Evolutionary conservation across 2,113 vertebrate genomes (phyloP).

Genomic region (Albula goreensis): DNA sequence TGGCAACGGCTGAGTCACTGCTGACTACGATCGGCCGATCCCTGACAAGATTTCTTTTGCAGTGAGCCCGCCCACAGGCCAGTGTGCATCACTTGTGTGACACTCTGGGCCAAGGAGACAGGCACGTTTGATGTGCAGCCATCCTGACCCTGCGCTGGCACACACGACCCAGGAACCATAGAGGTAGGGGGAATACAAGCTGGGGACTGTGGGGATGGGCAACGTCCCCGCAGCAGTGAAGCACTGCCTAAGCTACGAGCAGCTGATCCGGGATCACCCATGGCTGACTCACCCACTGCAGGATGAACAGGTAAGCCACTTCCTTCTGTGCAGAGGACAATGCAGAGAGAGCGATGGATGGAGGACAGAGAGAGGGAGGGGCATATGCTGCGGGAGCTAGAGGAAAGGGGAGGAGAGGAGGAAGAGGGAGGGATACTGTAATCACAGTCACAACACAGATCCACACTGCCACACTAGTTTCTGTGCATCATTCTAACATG

Average conservation of each 20-base stretch:
- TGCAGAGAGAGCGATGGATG: slow-evolving; percentile 35
- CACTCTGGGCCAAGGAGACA: slow-evolving; percentile 21
- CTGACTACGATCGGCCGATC: slow-evolving; percentile 31
- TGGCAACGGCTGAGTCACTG: slow-evolving; percentile 71
- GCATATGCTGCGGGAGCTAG: slow-evolving; percentile 1
- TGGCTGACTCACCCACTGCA: slow-evolving; percentile 72
- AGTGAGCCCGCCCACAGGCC: slow-evolving; percentile 18
- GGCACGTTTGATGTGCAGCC: neutral
- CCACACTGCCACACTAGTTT: neutral
- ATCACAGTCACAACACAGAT: neutral
- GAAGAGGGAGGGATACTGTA: neutral
- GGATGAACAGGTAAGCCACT: slow-evolving; percentile 68
- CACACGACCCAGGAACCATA: slow-evolving; percentile 28
- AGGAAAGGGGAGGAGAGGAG: slow-evolving; percentile 25
- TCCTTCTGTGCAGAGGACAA: slow-evolving; percentile 30
- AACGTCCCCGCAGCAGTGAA: slow-evolving; percentile 82
- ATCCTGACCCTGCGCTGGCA: neutral
- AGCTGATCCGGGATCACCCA: slow-evolving; percentile 79
- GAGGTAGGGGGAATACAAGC: slow-evolving; percentile 23
- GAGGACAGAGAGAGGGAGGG: neutral
- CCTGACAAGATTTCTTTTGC: slow-evolving; percentile 37
- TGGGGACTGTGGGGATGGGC: slow-evolving; percentile 71
- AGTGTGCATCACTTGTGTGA: neutral
- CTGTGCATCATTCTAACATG: neutral
- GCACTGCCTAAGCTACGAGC: slow-evolving; percentile 85